phyloP scores from a whole-genome alignment of 1,140 invertebrate species.

The Cataglyphis hispanica region DNA sequence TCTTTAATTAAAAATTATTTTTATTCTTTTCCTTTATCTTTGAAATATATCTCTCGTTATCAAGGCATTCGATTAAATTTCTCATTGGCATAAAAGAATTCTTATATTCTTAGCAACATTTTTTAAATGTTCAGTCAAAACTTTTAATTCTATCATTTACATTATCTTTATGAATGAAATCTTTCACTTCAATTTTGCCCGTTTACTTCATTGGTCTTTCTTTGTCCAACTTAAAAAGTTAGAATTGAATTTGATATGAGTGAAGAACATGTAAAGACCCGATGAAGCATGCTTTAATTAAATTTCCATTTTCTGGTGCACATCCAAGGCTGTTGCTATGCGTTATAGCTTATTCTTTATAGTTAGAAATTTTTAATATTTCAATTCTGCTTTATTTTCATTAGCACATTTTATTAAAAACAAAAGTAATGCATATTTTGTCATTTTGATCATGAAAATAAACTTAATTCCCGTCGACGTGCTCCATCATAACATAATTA shows the following conservation, averaged over 20 bases:
- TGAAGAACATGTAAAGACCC: not conserved
- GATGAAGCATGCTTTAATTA: constrained; percentile 34
- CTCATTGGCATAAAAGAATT: not conserved
- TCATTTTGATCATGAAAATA: constrained; percentile 34
- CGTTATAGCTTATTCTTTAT: constrained; percentile 14
- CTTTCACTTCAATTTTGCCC: constrained; percentile 28
- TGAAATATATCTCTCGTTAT: not conserved
- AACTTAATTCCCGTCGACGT: constrained; percentile 18
- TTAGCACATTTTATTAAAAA: not conserved
- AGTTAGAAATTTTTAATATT: constrained; percentile 17
- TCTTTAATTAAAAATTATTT: constrained; percentile 5
- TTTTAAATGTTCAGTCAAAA: constrained; percentile 33
- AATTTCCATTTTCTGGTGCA: constrained; percentile 13
- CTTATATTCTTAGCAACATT: not conserved
- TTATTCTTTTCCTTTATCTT: not conserved
- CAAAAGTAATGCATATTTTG: not conserved
- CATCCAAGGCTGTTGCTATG: not conserved
- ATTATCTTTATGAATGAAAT: constrained; percentile 4
- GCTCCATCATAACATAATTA: constrained; percentile 28
- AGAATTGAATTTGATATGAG: constrained; percentile 29
- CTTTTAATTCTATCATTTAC: constrained; percentile 25
- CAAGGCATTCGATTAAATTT: not conserved
- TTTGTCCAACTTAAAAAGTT: constrained; percentile 46
- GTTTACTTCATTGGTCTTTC: constrained; percentile 21
- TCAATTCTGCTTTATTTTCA: not conserved